phyloP scores from a whole-genome alignment of 2,797 vertebrate genomes.

The Neomorphus geoffroyi region DNA sequence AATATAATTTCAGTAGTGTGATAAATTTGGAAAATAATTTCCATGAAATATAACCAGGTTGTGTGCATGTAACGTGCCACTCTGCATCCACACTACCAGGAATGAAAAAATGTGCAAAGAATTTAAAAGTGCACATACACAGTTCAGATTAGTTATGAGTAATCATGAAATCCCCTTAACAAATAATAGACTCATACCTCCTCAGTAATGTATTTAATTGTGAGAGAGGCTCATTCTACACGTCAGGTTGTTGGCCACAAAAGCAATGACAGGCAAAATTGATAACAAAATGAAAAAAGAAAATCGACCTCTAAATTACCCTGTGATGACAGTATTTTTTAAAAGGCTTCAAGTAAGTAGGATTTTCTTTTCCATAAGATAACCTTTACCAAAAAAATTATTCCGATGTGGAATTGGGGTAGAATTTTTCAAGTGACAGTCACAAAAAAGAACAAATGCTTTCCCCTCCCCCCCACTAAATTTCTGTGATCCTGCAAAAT shows the following conservation, averaged over 20 bases:
- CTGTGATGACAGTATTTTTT: neutral
- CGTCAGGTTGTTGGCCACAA: neutral
- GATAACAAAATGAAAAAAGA: conserved; percentile 9
- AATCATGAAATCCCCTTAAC: conserved; percentile 24
- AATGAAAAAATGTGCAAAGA: neutral
- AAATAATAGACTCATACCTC: conserved; percentile 29
- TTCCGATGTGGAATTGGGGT: neutral
- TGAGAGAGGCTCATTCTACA: conserved; percentile 13
- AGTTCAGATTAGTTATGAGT: neutral
- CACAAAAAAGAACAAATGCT: neutral
- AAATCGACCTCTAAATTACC: neutral
- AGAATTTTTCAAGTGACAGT: neutral
- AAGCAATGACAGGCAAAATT: conserved; percentile 23
- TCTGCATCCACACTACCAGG: conserved; percentile 29
- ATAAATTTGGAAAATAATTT: conserved; percentile 63
- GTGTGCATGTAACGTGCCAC: conserved; percentile 23
- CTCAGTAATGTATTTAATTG: neutral
- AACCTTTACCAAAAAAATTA: neutral
- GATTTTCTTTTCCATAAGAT: conserved; percentile 19
- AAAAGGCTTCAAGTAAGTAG: neutral
- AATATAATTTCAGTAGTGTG: conserved; percentile 72
- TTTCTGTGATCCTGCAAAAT: neutral
- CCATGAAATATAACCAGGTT: conserved; percentile 45
- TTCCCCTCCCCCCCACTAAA: neutral
- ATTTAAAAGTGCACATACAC: neutral